These are phyloP conservation scores for Cardiocondyla obscurior DNA, from an alignment of 1,140 invertebrate genomes.

Conservation along the genomic window DNA sequence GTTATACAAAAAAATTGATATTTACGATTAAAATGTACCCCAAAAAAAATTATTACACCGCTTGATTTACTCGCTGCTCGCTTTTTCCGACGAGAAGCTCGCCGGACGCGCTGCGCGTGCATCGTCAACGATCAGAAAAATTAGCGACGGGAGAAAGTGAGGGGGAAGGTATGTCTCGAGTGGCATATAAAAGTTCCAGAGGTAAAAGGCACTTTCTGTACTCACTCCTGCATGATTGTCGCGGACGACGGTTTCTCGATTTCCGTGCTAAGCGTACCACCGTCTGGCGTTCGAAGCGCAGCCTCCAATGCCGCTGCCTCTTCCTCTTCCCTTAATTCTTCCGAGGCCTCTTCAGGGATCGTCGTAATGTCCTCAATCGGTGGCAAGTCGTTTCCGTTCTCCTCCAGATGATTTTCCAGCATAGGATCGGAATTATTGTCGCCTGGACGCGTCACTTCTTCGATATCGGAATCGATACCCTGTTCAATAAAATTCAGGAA, in stretches of 20 bases:
- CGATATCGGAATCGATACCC: slow-evolving; percentile 94
- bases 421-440: slow-evolving; percentile 79
- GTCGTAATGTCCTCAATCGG: slow-evolving; percentile 81
- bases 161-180: background rate
- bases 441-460: slow-evolving; percentile 88
- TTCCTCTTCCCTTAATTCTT: slow-evolving; percentile 80
- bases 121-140: slow-evolving; percentile 53
- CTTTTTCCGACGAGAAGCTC: background rate
- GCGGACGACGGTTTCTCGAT: slow-evolving; percentile 72
- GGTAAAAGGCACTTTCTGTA: slow-evolving; percentile 54
- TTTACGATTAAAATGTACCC: background rate
- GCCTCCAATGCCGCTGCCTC: slow-evolving; percentile 76
- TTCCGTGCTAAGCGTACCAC: slow-evolving; percentile 76
- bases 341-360: slow-evolving; percentile 82
- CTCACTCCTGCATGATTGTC: slow-evolving; percentile 71
- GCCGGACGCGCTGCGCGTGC: background rate
- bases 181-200: too few relatives aligned
- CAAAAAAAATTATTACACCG: background rate
- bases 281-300: slow-evolving; percentile 67
- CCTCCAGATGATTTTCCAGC: slow-evolving; percentile 78
- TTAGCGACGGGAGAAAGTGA: background rate
- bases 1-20: background rate
- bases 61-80: background rate
- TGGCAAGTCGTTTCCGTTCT: slow-evolving; percentile 77
- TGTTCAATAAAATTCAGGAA: slow-evolving; percentile 73